Conservation (phyloP, 1,140 invertebrate species). For the Armadillidium nasatum region DNA sequence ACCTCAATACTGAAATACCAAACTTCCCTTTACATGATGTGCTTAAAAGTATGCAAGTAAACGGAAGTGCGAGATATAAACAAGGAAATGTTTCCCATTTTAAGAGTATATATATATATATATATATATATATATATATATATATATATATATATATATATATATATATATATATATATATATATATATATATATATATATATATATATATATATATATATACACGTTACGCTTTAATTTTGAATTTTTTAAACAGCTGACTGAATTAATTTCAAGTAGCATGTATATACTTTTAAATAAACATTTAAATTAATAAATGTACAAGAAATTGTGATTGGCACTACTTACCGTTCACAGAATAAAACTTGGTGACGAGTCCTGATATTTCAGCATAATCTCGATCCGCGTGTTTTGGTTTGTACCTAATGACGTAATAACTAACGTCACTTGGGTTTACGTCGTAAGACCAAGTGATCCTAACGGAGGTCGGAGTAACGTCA, state of each 20-base stretch:
- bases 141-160: too few species aligned
- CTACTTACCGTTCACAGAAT: conserved; percentile 67
- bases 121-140: too few species aligned
- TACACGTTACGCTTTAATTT: neutral
- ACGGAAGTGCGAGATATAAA: too few species aligned
- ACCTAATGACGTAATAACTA: conserved; percentile 90
- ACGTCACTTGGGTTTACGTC: conserved; percentile 67
- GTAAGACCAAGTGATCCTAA: conserved; percentile 85
- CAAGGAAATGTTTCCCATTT: too few species aligned
- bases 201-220: conserved; percentile 10
- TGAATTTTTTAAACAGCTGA: too few species aligned
- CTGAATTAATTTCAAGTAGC: too few species aligned
- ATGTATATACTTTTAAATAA: conserved; percentile 1
- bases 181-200: conserved; percentile 16
- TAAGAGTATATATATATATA: too few species aligned
- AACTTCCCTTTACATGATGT: too few species aligned
- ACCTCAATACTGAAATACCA: too few species aligned
- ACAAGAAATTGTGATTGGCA: neutral
- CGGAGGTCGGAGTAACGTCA: conserved; percentile 86
- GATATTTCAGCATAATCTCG: conserved; percentile 64
- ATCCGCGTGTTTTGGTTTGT: conserved; percentile 74
- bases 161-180: too few species aligned
- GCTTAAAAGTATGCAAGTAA: too few species aligned
- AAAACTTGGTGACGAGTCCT: conserved; percentile 86
- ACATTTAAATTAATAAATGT: neutral